Conservation (phyloP, 92 coral and sea anemone genomes). For the Ricordea florida region DNA sequence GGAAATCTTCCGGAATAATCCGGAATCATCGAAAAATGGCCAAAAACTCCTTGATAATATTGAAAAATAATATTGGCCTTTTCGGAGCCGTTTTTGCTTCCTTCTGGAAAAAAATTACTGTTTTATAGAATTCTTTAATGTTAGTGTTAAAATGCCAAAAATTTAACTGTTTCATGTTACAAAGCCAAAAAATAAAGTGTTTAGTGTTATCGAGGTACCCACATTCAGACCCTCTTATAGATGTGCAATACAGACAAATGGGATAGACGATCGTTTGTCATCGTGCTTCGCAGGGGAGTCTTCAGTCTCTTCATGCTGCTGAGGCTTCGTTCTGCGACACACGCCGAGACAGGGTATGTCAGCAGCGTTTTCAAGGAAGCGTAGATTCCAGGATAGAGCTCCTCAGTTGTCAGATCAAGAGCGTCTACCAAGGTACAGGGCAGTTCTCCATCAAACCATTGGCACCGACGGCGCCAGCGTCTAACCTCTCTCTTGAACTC, state of each 20-base stretch:
- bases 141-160: too few species aligned
- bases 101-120: too few species aligned
- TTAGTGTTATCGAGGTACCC: too few species aligned
- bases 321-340: constrained; percentile 30
- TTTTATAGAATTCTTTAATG: too few species aligned
- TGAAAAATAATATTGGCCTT: too few species aligned
- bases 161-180: too few species aligned
- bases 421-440: constrained; percentile 35
- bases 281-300: constrained; percentile 9
- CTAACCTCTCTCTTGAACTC: constrained; percentile 32
- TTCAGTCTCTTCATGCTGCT: constrained; percentile 46
- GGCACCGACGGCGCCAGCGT: constrained; percentile 29
- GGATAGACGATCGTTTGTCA: constrained; percentile 13
- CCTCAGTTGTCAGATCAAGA: constrained; percentile 36
- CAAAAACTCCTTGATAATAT: too few species aligned
- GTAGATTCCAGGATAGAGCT: constrained; percentile 44
- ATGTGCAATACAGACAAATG: constrained; percentile 2
- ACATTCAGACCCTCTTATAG: too few species aligned
- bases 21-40: too few species aligned
- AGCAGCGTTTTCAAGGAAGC: constrained; percentile 11
- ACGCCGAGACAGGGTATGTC: constrained; percentile 35
- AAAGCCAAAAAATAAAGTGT: too few species aligned
- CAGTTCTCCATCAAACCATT: neutral
- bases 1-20: too few species aligned
- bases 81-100: too few species aligned